Base-by-base conservation (phyloP, 2,888 invertebrate species). In the Clanis bilineata region DNA sequence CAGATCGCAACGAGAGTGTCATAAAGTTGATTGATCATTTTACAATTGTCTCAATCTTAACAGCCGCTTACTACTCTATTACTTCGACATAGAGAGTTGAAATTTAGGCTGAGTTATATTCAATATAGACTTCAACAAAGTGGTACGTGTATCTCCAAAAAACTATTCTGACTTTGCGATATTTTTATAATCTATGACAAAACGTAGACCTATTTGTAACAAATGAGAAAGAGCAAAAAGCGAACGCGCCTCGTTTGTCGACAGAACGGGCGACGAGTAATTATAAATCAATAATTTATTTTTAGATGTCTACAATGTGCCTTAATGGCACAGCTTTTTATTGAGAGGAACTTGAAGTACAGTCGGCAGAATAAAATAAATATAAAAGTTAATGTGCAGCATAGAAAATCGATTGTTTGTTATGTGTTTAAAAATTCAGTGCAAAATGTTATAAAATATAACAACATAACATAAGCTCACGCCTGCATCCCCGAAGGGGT, bases 271-370 rank as follows among this genome's bases (percentile, higher is more conserved):
- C 25, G 57, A 21, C 43, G 36, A 32, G 32, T 59, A 54, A 59
- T 59, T 44, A 59, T 51, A 59, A 59, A 59, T 39, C 47, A 45
- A 15, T 58, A 25, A 39, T 51, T 51, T 58, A 51, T 58, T 58
- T 58, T 51, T 58, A 51, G 38, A 56, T 23, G 36, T 39, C 55
- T 56, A 23, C 55, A 39, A 56, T 9, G 55, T 38, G 21, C 28
- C 18, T 36, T 54, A 15, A 54, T 54, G 21, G 23, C 15, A 21
- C 23, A 21, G 38, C 22, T 39, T 41, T 41, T 41, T 56, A 36
- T 56, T 39, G 12, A 22, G 22, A 23, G n/a, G 39, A 39, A 39
- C 56, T 56, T 22, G 23, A 41, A 18, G 39, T 38, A 51, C 32
- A 12, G 51, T 32, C 32, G 51, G 28, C 32, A 51, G 32, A 32